Evolutionary conservation across 2,888 invertebrate species (phyloP).

Genomic region (Rhorus exstirpatorius): DNA sequence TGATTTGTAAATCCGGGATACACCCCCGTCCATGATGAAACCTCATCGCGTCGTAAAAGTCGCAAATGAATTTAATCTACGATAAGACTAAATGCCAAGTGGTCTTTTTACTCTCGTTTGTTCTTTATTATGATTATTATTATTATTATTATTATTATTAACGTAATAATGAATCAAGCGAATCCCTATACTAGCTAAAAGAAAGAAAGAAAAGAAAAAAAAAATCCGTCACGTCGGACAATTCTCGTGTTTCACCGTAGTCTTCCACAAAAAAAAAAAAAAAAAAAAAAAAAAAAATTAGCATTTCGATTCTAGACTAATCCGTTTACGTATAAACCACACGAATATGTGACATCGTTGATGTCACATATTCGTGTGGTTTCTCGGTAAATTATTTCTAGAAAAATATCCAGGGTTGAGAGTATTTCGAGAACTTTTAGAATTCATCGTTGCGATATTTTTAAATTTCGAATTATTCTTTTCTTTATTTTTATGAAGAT

Average conservation of each 20-base stretch:
- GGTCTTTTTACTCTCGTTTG: constrained; percentile 61
- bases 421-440: background rate
- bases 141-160: constrained; percentile 53
- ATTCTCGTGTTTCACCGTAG: constrained; percentile 56
- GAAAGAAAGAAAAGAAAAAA: background rate
- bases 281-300: too few species aligned
- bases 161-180: constrained; percentile 40
- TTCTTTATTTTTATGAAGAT: too few species aligned
- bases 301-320: too few species aligned
- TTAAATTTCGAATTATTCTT: background rate
- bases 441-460: background rate
- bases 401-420: constrained; percentile 1
- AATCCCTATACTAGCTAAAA: constrained; percentile 36
- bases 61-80: constrained; percentile 57
- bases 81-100: constrained; percentile 53
- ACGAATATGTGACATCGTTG: constrained; percentile 41
- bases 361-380: constrained; percentile 49
- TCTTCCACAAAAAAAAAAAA: constrained; percentile 62
- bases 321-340: constrained; percentile 52
- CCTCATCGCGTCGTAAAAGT: constrained; percentile 64
- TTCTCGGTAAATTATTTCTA: constrained; percentile 24
- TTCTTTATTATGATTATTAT: too few species aligned
- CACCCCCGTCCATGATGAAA: constrained; percentile 70
- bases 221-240: background rate
- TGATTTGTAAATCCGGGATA: constrained; percentile 48